These are phyloP conservation scores for Myotis brandtii DNA, from an alignment of 2,113 vertebrate species.

Conservation along the genomic window DNA sequence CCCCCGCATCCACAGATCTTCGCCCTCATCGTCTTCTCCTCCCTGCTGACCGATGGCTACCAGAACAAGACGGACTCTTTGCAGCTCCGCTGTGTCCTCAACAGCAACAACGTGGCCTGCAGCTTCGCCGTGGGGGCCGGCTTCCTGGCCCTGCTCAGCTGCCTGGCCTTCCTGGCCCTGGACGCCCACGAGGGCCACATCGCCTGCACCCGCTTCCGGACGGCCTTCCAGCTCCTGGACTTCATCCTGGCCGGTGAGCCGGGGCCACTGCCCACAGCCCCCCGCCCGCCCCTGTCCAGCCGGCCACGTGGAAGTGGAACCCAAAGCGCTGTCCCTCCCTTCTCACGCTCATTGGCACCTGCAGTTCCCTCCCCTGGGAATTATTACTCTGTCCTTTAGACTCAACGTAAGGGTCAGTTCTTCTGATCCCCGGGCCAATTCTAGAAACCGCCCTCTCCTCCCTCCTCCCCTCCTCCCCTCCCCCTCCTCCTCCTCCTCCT, in stretches of 20 bases:
- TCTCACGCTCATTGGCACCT: neutral
- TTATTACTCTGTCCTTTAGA: neutral
- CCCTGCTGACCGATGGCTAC: constrained; percentile 80
- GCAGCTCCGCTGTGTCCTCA: constrained; percentile 79
- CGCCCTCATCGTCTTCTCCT: constrained; percentile 80
- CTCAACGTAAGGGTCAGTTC: neutral
- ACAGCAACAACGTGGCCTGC: constrained; percentile 73
- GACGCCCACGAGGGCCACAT: constrained; percentile 56
- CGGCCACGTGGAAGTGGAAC: accelerated
- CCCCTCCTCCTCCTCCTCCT: neutral
- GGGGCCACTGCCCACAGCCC: accelerated
- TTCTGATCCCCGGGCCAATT: neutral
- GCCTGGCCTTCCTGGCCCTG: constrained; percentile 74
- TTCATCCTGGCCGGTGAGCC: constrained; percentile 77
- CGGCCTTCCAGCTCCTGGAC: constrained; percentile 76
- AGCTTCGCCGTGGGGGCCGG: constrained; percentile 71
- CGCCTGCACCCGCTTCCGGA: constrained; percentile 56
- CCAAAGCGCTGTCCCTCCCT: neutral
- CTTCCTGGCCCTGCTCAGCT: constrained; percentile 72
- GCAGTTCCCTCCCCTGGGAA: neutral
- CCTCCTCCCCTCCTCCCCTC: neutral
- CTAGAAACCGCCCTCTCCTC: neutral
- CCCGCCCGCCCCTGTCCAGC: neutral
- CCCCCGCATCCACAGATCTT: constrained; percentile 72
- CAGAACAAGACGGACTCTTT: constrained; percentile 75